These are phyloP conservation scores for Daboia siamensis DNA, from an alignment of 2,113 vertebrate genomes.

Conservation along the genomic window DNA sequence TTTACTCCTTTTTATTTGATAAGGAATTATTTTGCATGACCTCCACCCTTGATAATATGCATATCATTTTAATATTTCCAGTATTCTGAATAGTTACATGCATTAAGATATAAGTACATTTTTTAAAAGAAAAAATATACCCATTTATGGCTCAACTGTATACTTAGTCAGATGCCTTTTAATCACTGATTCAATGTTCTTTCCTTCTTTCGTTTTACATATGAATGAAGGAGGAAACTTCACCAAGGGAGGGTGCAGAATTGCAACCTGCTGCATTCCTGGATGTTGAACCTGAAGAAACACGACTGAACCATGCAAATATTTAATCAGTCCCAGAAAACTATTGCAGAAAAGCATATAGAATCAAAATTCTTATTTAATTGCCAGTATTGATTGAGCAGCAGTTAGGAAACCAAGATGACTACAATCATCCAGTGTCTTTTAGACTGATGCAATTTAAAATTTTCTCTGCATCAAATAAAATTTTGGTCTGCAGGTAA, in stretches of 20 bases:
- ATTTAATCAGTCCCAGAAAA: constrained; percentile 57
- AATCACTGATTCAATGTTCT: constrained; percentile 16
- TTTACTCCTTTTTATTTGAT: neutral
- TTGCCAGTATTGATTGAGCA: constrained; percentile 39
- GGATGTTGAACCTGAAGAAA: constrained; percentile 32
- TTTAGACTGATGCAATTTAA: constrained; percentile 33
- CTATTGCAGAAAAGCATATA: constrained; percentile 44
- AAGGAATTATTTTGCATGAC: constrained; percentile 19
- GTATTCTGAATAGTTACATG: constrained; percentile 49
- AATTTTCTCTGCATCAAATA: constrained; percentile 41
- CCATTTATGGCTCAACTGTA: constrained; percentile 40
- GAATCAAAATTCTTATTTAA: constrained; percentile 50
- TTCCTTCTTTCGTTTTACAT: constrained; percentile 27
- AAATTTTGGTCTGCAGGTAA: constrained; percentile 41
- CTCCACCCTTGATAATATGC: constrained; percentile 8
- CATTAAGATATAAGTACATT: constrained; percentile 49
- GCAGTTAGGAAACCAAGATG: constrained; percentile 36
- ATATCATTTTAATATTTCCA: constrained; percentile 40
- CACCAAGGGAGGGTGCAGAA: neutral
- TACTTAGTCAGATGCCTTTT: constrained; percentile 14
- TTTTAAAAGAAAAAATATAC: constrained; percentile 40
- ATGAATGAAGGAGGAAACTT: constrained; percentile 15
- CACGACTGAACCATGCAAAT: constrained; percentile 50
- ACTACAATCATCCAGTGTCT: constrained; percentile 12
- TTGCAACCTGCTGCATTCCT: constrained; percentile 43